A percentile compares a stretch with the other conserved stretches of the same genome.
Evolutionary conservation across 2,888 invertebrate genomes (phyloP).

Genomic region (Pardosa pseudoannulata): DNA sequence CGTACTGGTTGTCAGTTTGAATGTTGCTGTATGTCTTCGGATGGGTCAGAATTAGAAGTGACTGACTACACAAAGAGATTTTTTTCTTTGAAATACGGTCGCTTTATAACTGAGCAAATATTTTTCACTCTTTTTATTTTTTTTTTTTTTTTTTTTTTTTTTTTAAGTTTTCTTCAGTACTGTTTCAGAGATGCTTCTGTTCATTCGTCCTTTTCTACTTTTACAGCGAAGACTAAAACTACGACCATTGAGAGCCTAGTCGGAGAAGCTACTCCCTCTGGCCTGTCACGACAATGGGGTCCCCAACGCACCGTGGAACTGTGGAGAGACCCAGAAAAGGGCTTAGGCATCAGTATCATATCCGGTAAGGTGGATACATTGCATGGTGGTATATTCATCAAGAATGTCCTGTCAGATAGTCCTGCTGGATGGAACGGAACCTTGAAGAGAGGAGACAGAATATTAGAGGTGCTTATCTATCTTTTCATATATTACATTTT

Average conservation of each 20-base stretch:
- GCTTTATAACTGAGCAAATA: too few relatives aligned
- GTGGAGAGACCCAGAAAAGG: slow-evolving; percentile 84
- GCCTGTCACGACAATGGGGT: slow-evolving; percentile 84
- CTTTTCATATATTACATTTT: too few relatives aligned
- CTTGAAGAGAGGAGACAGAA: slow-evolving; percentile 89
- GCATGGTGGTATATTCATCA: slow-evolving; percentile 93
- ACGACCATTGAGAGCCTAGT: slow-evolving; percentile 48
- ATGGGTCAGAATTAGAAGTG: too few relatives aligned
- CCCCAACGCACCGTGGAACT: slow-evolving; percentile 87
- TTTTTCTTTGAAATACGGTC: too few relatives aligned
- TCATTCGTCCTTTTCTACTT: background rate
- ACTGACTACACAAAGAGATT: too few relatives aligned
- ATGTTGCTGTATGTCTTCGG: too few relatives aligned
- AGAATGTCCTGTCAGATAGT: slow-evolving; percentile 94
- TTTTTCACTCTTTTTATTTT: too few relatives aligned
- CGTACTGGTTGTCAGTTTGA: too few relatives aligned
- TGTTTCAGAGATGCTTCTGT: too few relatives aligned
- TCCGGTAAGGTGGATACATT: slow-evolving; percentile 87
- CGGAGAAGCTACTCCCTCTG: slow-evolving; percentile 1
- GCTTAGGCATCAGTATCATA: slow-evolving; percentile 97
- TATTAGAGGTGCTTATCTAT: slow-evolving; percentile 88
- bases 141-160: too few relatives aligned
- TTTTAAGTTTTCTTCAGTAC: too few relatives aligned
- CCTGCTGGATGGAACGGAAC: slow-evolving; percentile 92
- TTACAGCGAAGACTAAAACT: slow-evolving; percentile 41